These are phyloP conservation scores for Pinna nobilis DNA, from an alignment of 1,140 invertebrate genomes.

Conservation along the genomic window DNA sequence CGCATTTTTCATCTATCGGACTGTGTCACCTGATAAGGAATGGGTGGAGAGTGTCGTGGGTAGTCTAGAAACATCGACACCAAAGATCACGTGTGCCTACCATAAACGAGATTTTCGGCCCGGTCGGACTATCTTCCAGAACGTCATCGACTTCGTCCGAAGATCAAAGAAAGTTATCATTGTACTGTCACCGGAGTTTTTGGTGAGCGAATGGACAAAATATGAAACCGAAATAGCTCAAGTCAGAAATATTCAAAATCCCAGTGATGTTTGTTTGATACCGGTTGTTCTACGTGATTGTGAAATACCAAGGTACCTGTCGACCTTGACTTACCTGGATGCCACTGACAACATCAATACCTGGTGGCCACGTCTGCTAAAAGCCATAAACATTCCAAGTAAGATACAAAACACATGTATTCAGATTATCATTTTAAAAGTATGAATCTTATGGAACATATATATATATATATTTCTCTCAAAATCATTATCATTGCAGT, in stretches of 20 bases:
- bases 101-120: slow-evolving; percentile 28
- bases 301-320: slow-evolving; percentile 8
- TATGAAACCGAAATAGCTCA: slow-evolving; percentile 31
- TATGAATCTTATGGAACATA: no score
- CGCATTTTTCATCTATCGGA: slow-evolving; percentile 29
- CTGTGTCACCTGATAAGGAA: slow-evolving; percentile 21
- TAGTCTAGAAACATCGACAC: slow-evolving; percentile 1
- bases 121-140: slow-evolving; percentile 20
- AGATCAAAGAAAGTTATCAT: slow-evolving; percentile 18
- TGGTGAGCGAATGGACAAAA: slow-evolving; percentile 22
- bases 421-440: no score
- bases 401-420: no score
- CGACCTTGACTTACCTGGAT: slow-evolving; percentile 19
- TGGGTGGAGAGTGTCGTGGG: slow-evolving; percentile 6
- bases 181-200: slow-evolving; percentile 22
- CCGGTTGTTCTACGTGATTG: slow-evolving; percentile 16
- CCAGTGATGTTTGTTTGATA: background rate
- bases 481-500: background rate
- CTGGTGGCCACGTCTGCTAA: slow-evolving; percentile 14
- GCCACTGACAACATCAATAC: background rate
- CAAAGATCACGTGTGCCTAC: slow-evolving; percentile 21
- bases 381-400: slow-evolving; percentile 17
- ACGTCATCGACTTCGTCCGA: slow-evolving; percentile 17
- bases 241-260: background rate
- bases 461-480: background rate